A percentile compares a stretch with the other conserved stretches of the same genome.
These are phyloP conservation scores for Sakesphorus luctuosus DNA, from an alignment of 2,113 vertebrate species.

Conservation along the genomic window DNA sequence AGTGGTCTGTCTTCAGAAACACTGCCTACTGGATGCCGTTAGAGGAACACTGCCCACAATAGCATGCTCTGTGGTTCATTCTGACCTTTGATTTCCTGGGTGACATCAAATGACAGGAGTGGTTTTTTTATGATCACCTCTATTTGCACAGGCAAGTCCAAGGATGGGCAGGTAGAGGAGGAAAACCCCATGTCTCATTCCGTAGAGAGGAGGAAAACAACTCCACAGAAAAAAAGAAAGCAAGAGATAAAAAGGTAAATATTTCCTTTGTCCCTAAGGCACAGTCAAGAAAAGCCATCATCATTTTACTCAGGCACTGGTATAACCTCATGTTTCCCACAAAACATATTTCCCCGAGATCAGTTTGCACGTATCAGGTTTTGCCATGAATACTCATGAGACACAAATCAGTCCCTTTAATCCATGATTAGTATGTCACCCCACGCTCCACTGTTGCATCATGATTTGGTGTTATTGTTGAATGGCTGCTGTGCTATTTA, in stretches of 20 bases:
- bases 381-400: slow-evolving; percentile 69
- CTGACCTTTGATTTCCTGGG: background rate
- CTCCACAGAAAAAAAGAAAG: background rate
- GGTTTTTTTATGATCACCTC: background rate
- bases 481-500: slow-evolving; percentile 69
- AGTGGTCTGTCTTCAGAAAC: background rate
- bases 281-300: slow-evolving; percentile 19
- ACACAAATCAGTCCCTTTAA: slow-evolving; percentile 59
- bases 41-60: background rate
- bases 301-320: slow-evolving; percentile 14
- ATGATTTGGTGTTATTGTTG: slow-evolving; percentile 69
- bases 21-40: background rate
- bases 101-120: background rate
- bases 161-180: background rate
- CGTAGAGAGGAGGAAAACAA: background rate
- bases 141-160: background rate
- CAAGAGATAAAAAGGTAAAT: slow-evolving; percentile 17
- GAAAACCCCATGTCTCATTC: background rate
- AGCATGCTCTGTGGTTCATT: background rate
- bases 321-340: slow-evolving; percentile 29
- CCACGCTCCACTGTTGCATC: slow-evolving; percentile 57
- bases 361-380: slow-evolving; percentile 49
- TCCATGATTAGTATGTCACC: slow-evolving; percentile 49
- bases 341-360: slow-evolving; percentile 1
- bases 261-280: slow-evolving; percentile 20